Conservation (phyloP, 2,113 vertebrate species). For the Empidonax traillii region DNA sequence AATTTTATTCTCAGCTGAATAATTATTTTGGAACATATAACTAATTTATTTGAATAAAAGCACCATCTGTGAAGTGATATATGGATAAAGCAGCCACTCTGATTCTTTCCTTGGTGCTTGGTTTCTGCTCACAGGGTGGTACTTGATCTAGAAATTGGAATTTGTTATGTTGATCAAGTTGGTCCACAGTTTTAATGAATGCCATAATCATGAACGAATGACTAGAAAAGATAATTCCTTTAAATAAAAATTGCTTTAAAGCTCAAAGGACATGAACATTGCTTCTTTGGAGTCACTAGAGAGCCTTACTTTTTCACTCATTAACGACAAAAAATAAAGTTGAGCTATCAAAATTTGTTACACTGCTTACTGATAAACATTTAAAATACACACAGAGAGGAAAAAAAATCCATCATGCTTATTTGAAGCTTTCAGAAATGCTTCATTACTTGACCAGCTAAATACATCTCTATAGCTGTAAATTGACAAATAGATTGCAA, state of each 20-base stretch:
- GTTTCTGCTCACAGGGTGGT: not conserved
- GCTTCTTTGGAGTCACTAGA: not conserved
- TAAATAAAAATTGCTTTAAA: not conserved
- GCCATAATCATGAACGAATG: too few species aligned
- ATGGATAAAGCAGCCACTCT: fast-evolving
- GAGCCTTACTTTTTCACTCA: not conserved
- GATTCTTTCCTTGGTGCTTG: not conserved
- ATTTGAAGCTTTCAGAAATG: not conserved
- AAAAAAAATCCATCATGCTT: fast-evolving
- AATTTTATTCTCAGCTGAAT: not conserved
- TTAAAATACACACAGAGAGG: not conserved
- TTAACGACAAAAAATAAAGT: not conserved
- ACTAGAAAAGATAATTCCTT: not conserved
- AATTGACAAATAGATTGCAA: not conserved
- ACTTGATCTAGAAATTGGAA: not conserved
- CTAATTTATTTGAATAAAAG: not conserved
- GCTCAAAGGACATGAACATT: not conserved
- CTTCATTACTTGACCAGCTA: not conserved
- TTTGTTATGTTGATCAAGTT: not conserved
- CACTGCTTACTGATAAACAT: not conserved
- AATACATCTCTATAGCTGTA: not conserved
- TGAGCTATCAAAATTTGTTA: not conserved
- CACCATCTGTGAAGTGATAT: not conserved
- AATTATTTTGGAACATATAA: not conserved
- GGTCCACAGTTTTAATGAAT: not conserved